Percentiles rank a stretch among this genome's conserved stretches.
Conservation (phyloP, 2,888 invertebrate species). For the Tachystola acroxantha region DNA sequence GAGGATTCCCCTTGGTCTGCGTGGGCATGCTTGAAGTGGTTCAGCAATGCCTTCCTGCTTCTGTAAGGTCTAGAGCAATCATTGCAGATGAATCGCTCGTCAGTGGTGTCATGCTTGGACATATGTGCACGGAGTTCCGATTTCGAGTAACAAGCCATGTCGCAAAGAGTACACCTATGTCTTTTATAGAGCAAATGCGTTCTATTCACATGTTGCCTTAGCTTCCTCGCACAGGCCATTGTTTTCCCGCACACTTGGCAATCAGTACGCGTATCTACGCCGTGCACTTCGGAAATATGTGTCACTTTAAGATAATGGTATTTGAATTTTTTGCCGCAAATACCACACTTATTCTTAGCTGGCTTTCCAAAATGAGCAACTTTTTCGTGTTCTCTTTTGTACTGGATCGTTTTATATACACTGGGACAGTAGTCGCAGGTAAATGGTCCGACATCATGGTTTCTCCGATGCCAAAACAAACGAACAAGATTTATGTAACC, state of each 20-base stretch:
- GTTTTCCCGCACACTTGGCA: constrained; percentile 34
- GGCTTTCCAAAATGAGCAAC: constrained; percentile 29
- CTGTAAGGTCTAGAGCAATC: no score
- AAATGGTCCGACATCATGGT: constrained; percentile 21
- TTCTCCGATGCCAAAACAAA: constrained; percentile 4
- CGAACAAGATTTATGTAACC: constrained; percentile 8
- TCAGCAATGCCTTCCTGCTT: no score
- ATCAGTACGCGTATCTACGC: constrained; percentile 19
- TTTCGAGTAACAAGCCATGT: no score
- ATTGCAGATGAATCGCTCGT: no score
- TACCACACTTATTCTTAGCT: constrained; percentile 28
- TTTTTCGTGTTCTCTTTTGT: constrained; percentile 45
- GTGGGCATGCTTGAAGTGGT: no score
- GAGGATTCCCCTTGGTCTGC: no score
- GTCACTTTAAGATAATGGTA: constrained; percentile 26
- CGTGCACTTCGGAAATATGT: constrained; percentile 29
- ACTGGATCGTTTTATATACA: constrained; percentile 47
- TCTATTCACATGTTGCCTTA: constrained; percentile 24
- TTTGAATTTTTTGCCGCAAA: constrained; percentile 30
- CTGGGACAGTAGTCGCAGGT: constrained; percentile 35
- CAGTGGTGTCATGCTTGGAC: no score
- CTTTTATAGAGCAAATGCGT: no score
- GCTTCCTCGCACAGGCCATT: constrained; percentile 21
- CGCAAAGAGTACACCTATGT: no score
- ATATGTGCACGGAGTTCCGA: no score